These are phyloP conservation scores for Glossophaga mutica DNA, from an alignment of 2,797 vertebrate species.

Conservation along the genomic window DNA sequence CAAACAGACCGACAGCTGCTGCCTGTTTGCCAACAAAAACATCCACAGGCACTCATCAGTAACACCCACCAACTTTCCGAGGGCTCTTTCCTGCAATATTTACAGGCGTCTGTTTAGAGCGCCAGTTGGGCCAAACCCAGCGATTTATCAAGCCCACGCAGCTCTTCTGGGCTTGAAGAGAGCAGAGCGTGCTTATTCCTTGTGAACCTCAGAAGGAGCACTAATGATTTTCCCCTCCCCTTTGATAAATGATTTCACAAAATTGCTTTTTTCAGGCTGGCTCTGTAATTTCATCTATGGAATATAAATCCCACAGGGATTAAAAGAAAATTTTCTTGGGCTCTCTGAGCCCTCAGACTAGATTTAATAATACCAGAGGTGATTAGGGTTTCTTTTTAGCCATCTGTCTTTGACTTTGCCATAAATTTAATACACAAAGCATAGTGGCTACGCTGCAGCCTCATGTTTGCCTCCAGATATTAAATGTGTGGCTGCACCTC, in stretches of 20 bases:
- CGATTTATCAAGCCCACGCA: constrained; percentile 74
- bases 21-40: constrained; percentile 77
- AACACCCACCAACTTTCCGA: constrained; percentile 55
- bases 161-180: constrained; percentile 64
- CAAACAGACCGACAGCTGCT: background rate
- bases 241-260: constrained; percentile 45
- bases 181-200: constrained; percentile 52
- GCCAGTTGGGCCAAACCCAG: constrained; percentile 45
- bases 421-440: constrained; percentile 54
- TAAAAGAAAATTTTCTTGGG: constrained; percentile 53
- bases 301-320: constrained; percentile 41
- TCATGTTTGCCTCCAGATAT: background rate
- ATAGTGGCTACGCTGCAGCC: background rate
- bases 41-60: constrained; percentile 67
- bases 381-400: constrained; percentile 50
- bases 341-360: constrained; percentile 43
- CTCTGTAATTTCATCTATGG: constrained; percentile 48
- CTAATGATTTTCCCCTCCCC: background rate
- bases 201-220: constrained; percentile 25
- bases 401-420: constrained; percentile 53
- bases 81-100: constrained; percentile 66
- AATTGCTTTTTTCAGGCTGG: constrained; percentile 67
- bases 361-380: constrained; percentile 64
- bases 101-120: constrained; percentile 80
- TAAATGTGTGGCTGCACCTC: background rate